Conservation (phyloP, 2,888 invertebrate genomes). For the Bombyx huttoni region DNA sequence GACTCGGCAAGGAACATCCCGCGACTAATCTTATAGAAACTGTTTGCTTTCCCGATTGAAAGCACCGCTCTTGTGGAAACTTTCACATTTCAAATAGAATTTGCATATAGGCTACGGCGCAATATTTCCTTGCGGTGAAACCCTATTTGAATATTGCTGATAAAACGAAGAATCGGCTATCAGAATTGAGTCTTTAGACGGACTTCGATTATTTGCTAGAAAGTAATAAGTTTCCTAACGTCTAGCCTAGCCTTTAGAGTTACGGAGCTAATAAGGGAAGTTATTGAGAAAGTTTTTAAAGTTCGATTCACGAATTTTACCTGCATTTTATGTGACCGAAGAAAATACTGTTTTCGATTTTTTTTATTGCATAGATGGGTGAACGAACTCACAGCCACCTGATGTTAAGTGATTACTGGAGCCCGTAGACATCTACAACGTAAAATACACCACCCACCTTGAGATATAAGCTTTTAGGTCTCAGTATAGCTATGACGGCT, state of each 20-base stretch:
- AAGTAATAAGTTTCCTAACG: neutral
- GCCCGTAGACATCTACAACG: no score
- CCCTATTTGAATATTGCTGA: conserved; percentile 59
- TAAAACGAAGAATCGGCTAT: conserved; percentile 36
- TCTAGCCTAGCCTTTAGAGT: conserved; percentile 6
- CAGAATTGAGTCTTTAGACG: conserved; percentile 13
- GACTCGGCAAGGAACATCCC: conserved; percentile 49
- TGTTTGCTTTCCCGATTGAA: conserved; percentile 61
- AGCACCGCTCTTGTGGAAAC: conserved; percentile 50
- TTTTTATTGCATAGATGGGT: no score
- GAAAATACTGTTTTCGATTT: no score
- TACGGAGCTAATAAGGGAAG: conserved; percentile 6
- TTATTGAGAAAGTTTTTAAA: conserved; percentile 8
- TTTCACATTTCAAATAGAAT: conserved; percentile 61
- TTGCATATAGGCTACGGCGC: conserved; percentile 60
- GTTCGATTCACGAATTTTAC: neutral
- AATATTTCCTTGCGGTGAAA: conserved; percentile 51
- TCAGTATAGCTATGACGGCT: no score
- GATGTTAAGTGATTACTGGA: no score
- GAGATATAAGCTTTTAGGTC: no score
- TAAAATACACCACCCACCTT: no score
- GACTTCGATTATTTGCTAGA: conserved; percentile 2
- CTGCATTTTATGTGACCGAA: neutral
- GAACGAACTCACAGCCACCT: no score
- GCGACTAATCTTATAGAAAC: conserved; percentile 66